phyloP scores from a whole-genome alignment of 1,140 invertebrate genomes.

The Brachionus paranguensis region DNA sequence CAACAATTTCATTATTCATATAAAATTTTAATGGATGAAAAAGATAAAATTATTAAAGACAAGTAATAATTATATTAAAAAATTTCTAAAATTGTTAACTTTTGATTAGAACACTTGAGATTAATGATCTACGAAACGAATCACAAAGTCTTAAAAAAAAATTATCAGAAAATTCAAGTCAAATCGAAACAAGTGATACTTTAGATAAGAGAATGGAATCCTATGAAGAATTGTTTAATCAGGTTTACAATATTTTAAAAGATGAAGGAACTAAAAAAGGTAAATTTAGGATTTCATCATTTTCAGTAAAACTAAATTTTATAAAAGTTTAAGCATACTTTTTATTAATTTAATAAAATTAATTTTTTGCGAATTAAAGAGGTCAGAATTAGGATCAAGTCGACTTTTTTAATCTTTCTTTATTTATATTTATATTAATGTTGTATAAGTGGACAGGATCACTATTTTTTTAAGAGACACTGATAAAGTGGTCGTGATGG shows the following conservation, averaged over 20 bases:
- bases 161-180: background rate
- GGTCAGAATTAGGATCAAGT: no score
- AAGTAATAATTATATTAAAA: background rate
- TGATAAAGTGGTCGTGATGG: no score
- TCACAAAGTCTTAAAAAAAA: background rate
- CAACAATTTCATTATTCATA: background rate
- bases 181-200: background rate
- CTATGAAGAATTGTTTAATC: background rate
- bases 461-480: no score
- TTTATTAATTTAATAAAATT: no score
- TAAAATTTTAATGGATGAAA: background rate
- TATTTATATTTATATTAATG: no score
- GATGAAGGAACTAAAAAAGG: slow-evolving; percentile 5
- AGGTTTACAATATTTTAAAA: background rate
- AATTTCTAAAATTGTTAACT: background rate
- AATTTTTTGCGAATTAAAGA: no score
- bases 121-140: background rate
- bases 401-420: no score
- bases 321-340: background rate
- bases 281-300: background rate
- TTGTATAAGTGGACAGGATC: no score
- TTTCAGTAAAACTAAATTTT: background rate
- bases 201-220: background rate
- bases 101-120: background rate
- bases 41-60: background rate